phyloP scores from a whole-genome alignment of 1,140 invertebrate genomes.

The Pachypsylla venusta region DNA sequence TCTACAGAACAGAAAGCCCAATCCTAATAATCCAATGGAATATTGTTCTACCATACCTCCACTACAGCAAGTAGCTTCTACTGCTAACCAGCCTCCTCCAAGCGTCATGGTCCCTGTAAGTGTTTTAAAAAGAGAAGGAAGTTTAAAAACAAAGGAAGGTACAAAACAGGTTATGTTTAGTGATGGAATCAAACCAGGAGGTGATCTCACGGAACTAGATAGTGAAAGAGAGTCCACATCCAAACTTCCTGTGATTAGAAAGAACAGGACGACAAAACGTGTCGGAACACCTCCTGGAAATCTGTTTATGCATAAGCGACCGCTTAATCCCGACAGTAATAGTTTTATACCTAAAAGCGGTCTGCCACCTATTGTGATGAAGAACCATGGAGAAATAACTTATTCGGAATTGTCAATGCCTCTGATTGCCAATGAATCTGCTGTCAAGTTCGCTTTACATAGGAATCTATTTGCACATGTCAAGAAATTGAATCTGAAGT shows the following conservation, averaged over 20 bases:
- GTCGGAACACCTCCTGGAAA: conserved; percentile 29
- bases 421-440: conserved; percentile 29
- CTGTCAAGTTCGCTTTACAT: conserved; percentile 62
- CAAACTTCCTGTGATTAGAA: not conserved
- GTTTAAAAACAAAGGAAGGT: conserved; percentile 36
- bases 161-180: conserved; percentile 77
- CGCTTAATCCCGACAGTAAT: not conserved
- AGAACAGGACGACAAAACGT: conserved; percentile 24
- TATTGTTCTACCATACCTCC: conserved; percentile 78
- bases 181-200: conserved; percentile 79
- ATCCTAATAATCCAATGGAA: conserved; percentile 80
- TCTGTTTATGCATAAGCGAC: not conserved
- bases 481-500: conserved; percentile 45
- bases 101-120: conserved; percentile 74
- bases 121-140: conserved; percentile 59
- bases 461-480: conserved; percentile 61
- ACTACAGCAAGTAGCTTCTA: conserved; percentile 48
- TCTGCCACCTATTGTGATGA: conserved; percentile 22
- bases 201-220: conserved; percentile 67
- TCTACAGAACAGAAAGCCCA: conserved; percentile 38
- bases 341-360: conserved; percentile 22
- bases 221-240: conserved; percentile 22
- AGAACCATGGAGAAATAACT: conserved; percentile 18
- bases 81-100: conserved; percentile 39
- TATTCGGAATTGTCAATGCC: conserved; percentile 20